Evolutionary conservation across 2,113 vertebrate species (phyloP).

Genomic region (Micronycteris hirsuta): DNA sequence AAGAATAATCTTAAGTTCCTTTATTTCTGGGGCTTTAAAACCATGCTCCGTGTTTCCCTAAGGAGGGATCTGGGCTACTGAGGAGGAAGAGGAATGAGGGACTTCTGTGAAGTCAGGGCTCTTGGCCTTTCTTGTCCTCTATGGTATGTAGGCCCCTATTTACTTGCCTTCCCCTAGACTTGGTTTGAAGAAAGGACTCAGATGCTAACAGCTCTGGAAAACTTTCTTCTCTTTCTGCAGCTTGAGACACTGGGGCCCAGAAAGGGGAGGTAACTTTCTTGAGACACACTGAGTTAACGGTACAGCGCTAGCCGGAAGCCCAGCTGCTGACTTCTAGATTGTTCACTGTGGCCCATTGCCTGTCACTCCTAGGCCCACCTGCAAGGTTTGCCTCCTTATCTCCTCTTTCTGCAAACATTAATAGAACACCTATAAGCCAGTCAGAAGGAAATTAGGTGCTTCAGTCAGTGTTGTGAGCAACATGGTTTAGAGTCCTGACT

Average conservation of each 20-base stretch:
- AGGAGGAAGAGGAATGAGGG: background rate
- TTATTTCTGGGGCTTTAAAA: slow-evolving; percentile 2
- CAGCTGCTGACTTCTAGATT: background rate
- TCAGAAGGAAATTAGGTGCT: background rate
- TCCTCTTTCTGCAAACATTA: slow-evolving; percentile 2
- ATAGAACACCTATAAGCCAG: background rate
- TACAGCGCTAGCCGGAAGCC: background rate
- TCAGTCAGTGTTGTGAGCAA: background rate
- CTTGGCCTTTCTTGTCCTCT: background rate
- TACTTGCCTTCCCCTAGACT: background rate
- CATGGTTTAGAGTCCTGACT: background rate
- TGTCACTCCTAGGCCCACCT: background rate
- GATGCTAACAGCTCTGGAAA: background rate
- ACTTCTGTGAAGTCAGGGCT: background rate
- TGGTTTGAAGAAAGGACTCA: background rate
- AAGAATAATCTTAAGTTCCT: background rate
- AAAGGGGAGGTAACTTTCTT: background rate
- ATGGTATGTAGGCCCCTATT: background rate
- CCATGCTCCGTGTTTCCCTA: background rate
- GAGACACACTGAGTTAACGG: background rate
- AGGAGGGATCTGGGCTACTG: background rate
- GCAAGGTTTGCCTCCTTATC: background rate
- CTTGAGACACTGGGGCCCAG: background rate
- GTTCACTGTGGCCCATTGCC: background rate
- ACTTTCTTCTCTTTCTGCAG: background rate